phyloP scores from a whole-genome alignment of 2,797 vertebrate genomes.

The Hipposideros larvatus region DNA sequence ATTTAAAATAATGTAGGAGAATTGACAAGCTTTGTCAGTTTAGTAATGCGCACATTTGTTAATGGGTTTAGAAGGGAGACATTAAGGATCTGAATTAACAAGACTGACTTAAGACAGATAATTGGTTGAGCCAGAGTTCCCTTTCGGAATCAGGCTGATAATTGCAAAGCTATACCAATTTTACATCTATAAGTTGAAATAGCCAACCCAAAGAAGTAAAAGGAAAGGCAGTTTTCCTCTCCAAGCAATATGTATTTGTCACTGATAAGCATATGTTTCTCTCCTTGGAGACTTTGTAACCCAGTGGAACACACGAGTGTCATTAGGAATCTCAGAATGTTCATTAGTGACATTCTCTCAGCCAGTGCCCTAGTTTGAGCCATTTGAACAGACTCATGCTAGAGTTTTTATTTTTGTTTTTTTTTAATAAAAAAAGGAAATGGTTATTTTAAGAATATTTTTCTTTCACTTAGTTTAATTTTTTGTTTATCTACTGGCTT shows the following conservation, averaged over 20 bases:
- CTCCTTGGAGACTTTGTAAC: neutral
- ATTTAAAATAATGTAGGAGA: neutral
- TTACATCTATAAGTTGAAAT: neutral
- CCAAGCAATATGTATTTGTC: neutral
- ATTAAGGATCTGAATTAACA: neutral
- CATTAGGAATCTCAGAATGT: neutral
- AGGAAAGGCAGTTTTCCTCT: conserved; percentile 14
- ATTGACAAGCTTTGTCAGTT: neutral
- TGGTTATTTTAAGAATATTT: neutral
- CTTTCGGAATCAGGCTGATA: neutral
- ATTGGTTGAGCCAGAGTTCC: neutral
- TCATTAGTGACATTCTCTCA: neutral
- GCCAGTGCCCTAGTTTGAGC: neutral
- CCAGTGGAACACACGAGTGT: neutral
- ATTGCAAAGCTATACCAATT: neutral
- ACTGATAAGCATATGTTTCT: neutral
- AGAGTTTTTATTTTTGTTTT: neutral
- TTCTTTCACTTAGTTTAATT: conserved; percentile 2
- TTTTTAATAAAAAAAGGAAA: neutral
- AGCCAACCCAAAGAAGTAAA: neutral
- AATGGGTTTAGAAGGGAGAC: neutral
- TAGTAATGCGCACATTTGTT: neutral
- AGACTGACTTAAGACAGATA: conserved; percentile 14
- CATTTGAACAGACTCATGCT: neutral
- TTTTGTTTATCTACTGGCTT: neutral